Evolutionary conservation across 2,113 vertebrate species (phyloP).

Genomic region (Steatornis caripensis): DNA sequence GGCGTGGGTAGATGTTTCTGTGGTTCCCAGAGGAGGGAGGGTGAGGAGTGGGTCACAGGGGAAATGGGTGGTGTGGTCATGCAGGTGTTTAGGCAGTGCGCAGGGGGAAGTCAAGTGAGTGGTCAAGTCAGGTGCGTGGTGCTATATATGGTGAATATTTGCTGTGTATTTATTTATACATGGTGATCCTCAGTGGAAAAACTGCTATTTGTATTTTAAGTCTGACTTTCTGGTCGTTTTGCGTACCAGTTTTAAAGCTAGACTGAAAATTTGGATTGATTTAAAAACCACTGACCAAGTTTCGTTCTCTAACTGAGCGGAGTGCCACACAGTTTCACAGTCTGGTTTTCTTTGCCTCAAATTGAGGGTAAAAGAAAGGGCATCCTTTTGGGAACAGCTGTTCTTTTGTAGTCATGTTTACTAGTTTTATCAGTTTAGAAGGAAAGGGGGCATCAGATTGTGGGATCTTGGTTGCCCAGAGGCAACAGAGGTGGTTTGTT

Average conservation of each 20-base stretch:
- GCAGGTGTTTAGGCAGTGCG: neutral
- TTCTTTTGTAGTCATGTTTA: neutral
- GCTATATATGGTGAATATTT: neutral
- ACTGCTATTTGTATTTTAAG: neutral
- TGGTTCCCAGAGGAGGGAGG: neutral
- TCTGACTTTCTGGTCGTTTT: neutral
- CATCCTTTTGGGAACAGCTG: neutral
- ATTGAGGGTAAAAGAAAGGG: conserved; percentile 15
- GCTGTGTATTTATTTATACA: neutral
- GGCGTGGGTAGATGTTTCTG: neutral
- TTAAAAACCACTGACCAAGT: conserved; percentile 17
- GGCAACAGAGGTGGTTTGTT: neutral
- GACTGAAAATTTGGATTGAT: neutral
- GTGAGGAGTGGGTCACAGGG: neutral
- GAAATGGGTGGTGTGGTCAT: neutral
- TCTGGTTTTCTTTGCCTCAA: neutral
- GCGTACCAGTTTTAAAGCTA: neutral
- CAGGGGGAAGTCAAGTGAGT: neutral
- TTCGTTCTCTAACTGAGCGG: neutral
- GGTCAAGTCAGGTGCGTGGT: neutral
- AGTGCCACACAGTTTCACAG: neutral
- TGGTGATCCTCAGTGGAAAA: neutral
- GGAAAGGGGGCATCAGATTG: neutral
- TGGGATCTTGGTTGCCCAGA: neutral
- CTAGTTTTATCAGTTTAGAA: neutral